Evolutionary conservation across 2,797 vertebrate genomes (phyloP), one percentile per base, ranked within the genome.

Genomic region (Pseudochirops cupreus): DNA sequence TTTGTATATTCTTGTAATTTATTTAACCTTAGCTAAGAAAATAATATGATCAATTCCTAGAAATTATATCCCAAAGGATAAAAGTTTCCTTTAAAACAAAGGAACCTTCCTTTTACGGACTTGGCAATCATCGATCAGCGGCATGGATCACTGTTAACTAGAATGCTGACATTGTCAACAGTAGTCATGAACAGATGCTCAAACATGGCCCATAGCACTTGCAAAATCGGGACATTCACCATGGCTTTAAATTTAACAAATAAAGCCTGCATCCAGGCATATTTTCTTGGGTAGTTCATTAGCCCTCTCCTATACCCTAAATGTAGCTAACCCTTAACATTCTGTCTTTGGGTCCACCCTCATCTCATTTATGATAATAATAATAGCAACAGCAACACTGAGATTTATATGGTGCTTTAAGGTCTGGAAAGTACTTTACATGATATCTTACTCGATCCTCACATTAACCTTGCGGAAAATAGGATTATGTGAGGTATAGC

Each of bases 1-100:
- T 57, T 89, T 90, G 2, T 29, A 93, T 14, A 91, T 3, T 39
- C 54, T 95, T 55, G 52, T 52, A 92, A 93, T 95, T 29, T 39
- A 55, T 93, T n/a, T 12, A 95, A 56, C 59, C 14, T 33, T 92
- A 93, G 7, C 24, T 92, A 94, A 95, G 94, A 96, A 58, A 5
- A 62, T 62, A n/a, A 93, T 0, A 92, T 11, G 1, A 2, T 2
- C 24, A 82, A 53, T 95, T 95, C 93, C 33, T 91, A 26, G 39
- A 96, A 91, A 82, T 53, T 26, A 91, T 50, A 57, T 59, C 87
- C 92, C 67, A 59, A 93, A 21, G 74, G n/a, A 53, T 46, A 67
- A 67, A 89, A 55, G 4, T 90, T 96, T 91, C 53, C 57, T 0
- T 90, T 87, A 95, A 91, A 10, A 11, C 74, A 92, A 31, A 56